Evolutionary conservation across 2,797 vertebrate genomes (phyloP), one percentile per base, ranked within the genome.

Genomic region (Coregonus sp.): DNA sequence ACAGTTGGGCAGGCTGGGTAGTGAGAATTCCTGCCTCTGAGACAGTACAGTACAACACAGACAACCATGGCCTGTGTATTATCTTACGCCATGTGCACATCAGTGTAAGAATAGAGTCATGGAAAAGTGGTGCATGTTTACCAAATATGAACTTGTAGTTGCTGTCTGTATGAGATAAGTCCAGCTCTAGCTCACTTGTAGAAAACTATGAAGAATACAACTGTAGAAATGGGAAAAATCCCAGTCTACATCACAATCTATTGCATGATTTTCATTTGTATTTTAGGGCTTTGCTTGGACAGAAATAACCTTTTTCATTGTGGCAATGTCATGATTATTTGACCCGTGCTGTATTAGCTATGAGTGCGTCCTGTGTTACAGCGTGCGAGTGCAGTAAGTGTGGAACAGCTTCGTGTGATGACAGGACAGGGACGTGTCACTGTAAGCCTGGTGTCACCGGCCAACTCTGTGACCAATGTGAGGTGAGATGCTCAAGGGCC

Each of bases 371-470:
- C 59, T 75, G 56, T 90, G 37, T 83, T 31, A 11, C 81, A 96
- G 95, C 91, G 70, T 96, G 95, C 20, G 71, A 84, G 78, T 96
- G 95, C 81, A 87, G 91, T 78, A 87, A 90, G 86, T 96, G 95
- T 77, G 95, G 95, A 63, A 95, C 95, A 5, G 90, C 92, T 2
- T 94, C 93, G 6, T 96, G 95, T 76, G 94, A 95, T 76, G 94
- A 95, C 86, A 86, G 90, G 82, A 94, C 93, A 0, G 95, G 95
- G 69, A 92, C 94, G 79, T 96, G 95, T 85, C 94, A 94, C 88
- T 96, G 95, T 84, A 96, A 94, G 78, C 94, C 94, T 0, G 95
- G 95, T 0, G 93, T 95, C 67, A 93, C 90, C 0, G 95, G 95
- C 33, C 84, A 51, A 12, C 86, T 90, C 18, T 96, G 95, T 81